These are phyloP conservation scores for Tiliqua scincoides DNA, from an alignment of 2,113 vertebrate genomes.

Conservation along the genomic window DNA sequence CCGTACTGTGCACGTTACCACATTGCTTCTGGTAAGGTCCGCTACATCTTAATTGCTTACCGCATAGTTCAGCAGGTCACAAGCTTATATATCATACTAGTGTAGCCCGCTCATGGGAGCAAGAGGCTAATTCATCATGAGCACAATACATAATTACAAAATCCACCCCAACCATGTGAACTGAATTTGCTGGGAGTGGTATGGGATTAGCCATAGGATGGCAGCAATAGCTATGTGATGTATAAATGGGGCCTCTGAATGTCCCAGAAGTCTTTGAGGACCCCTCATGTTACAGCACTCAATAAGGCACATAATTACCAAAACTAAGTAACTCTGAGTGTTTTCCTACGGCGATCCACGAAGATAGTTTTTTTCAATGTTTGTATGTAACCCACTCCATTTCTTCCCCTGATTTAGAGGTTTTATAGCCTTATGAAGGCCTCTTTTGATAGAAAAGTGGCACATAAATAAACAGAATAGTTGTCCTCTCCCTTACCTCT, in stretches of 20 bases:
- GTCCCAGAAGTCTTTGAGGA: neutral
- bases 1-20: too few species aligned
- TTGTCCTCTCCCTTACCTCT: neutral
- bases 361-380: neutral
- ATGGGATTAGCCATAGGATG: neutral
- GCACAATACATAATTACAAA: neutral
- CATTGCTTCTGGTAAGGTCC: neutral
- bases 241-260: neutral
- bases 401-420: neutral
- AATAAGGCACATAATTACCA: neutral
- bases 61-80: neutral
- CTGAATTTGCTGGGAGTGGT: neutral
- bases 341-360: neutral
- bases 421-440: neutral
- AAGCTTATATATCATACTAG: neutral
- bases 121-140: too few species aligned
- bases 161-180: too few species aligned
- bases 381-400: neutral
- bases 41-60: neutral
- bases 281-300: neutral
- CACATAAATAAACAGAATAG: too few species aligned
- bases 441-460: too few species aligned
- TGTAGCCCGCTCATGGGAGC: neutral
- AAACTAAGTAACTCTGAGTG: neutral
- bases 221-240: neutral